Evolutionary conservation across 2,888 invertebrate genomes (phyloP), one percentile per base, ranked within the genome.

Genomic region (Xestia sexstrigata): DNA sequence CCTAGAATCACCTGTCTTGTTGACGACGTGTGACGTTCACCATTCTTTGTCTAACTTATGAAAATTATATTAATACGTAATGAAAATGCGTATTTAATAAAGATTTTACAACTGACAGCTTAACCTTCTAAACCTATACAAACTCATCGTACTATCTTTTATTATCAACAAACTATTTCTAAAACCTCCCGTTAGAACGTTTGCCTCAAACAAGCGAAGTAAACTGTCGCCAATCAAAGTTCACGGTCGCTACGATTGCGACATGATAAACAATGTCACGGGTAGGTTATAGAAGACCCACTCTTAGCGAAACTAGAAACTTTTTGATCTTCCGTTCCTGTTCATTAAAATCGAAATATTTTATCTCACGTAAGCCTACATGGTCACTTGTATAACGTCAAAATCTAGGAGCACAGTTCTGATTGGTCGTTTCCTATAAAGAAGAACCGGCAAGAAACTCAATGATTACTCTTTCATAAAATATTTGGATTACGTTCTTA

Each of bases 161-260:
- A 70, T 52, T 77, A 69, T 66, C 47, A 39, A 47, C 15, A 13
- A 55, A 49, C 68, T 30, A 52, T 78, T 68, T 60, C n/a, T 26
- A 17, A 26, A 49, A 65, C 17, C 13, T 63, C 13, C 47, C 15
- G 26, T 9, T 23, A 52, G 62, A 65, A 73, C 68, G 60, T 70
- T 81, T 71, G 60, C n/a, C 13, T 55, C 67, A 69, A 77, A 71
- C 77, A 81, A 73, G 70, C 63, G 73, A 60, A 77, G 85, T 70
- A 71, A 85, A 85, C 77, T 58, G 65, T 77, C 67, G 35, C 63
- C 70, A 77, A 83, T 85, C 83, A 81, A 70, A 74, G 65, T 47
- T 35, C 70, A 63, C 42, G 60, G 42, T 70, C 62, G 63, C 81
- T 68, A 30, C 55, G 11, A 80, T 67, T 81, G 77, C 60, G 1